These are phyloP conservation scores for Disparrhopalites patrizii DNA, from an alignment of 2,888 invertebrate genomes.

Conservation along the genomic window DNA sequence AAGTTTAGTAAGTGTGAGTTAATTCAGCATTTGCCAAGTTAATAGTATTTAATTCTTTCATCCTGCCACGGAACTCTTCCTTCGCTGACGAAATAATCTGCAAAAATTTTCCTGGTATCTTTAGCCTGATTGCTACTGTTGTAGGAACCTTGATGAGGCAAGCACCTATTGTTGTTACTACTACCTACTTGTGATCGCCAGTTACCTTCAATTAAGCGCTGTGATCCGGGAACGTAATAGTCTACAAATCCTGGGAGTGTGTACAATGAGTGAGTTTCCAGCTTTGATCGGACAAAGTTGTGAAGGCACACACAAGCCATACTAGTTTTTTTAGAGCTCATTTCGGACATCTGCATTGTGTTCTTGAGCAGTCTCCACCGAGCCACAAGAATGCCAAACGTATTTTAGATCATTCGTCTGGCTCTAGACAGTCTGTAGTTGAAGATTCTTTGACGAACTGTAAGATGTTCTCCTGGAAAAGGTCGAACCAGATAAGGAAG, in stretches of 20 bases:
- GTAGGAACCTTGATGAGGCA: neutral
- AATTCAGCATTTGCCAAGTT: neutral
- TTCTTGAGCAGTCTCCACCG: conserved; percentile 26
- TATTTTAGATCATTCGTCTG: conserved; percentile 15
- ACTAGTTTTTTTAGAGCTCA: neutral
- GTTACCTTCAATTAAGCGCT: neutral
- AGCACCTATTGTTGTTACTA: no score
- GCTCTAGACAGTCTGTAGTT: conserved; percentile 22
- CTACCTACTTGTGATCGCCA: neutral
- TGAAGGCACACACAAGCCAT: neutral
- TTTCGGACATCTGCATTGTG: conserved; percentile 15
- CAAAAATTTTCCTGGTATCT: neutral
- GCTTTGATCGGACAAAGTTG: neutral
- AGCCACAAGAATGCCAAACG: conserved; percentile 26
- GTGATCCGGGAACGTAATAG: neutral
- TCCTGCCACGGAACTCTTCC: neutral
- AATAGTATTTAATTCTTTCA: neutral
- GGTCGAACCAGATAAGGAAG: conserved; percentile 7
- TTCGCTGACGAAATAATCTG: neutral
- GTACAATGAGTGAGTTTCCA: neutral
- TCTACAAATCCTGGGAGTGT: neutral
- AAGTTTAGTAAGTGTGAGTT: no score
- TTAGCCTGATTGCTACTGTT: neutral
- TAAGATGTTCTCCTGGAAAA: neutral
- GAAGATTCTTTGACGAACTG: no score